phyloP scores from a whole-genome alignment of 2,113 vertebrate genomes.

The Protobothrops mucrosquamatus region DNA sequence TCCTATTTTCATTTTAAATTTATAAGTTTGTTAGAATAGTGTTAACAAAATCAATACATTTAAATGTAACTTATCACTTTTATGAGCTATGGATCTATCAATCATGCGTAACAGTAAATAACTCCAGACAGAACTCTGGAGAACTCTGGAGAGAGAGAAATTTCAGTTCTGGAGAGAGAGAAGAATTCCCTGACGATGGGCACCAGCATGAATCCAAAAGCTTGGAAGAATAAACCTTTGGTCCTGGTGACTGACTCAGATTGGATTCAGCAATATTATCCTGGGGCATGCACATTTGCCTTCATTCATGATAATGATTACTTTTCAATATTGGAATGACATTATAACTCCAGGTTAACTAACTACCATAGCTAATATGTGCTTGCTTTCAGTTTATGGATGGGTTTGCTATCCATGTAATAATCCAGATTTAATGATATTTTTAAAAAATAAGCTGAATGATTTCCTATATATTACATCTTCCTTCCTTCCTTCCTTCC shows the following conservation, averaged over 20 bases:
- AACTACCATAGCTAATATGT: not conserved
- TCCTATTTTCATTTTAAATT: not conserved
- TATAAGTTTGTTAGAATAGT: not conserved
- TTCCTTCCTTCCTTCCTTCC: not conserved
- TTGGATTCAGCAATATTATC: not conserved
- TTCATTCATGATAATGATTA: not conserved
- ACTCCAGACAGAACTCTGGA: not conserved
- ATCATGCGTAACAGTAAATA: not conserved
- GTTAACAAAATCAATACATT: not conserved
- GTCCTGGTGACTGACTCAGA: not conserved
- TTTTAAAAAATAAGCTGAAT: not conserved
- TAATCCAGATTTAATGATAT: not conserved
- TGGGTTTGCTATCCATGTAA: not conserved
- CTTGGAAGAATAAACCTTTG: not conserved
- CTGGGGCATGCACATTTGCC: not conserved
- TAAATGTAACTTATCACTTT: not conserved
- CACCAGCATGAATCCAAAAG: not conserved
- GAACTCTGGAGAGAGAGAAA: not conserved
- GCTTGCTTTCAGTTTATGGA: not conserved
- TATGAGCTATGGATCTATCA: not conserved
- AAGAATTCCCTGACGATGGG: not conserved
- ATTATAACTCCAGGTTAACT: not conserved
- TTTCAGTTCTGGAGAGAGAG: not conserved
- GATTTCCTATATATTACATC: not conserved
- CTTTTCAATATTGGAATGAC: not conserved